A percentile compares a stretch with the other conserved stretches of the same genome.
Evolutionary conservation across 1,140 invertebrate species (phyloP).

Genomic region (Drosophila sp.): DNA sequence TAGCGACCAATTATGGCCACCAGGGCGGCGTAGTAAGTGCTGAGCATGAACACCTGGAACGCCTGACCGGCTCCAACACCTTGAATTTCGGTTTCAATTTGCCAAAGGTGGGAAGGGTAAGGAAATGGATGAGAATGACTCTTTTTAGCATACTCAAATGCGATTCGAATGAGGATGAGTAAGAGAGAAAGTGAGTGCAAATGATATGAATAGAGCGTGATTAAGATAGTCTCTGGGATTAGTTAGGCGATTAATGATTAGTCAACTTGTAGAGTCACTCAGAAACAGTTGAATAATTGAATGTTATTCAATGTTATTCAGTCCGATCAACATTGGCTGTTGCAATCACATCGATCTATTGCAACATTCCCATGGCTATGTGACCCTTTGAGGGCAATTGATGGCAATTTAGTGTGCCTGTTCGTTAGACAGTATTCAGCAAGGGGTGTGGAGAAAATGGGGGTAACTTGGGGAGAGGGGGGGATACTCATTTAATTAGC

Average conservation of each 20-base stretch:
- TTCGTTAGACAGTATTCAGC: conserved; percentile 27
- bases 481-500: conserved; percentile 67
- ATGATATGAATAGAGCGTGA: not conserved
- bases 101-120: not conserved
- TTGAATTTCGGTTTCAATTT: conserved; percentile 65
- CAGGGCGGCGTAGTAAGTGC: conserved; percentile 88
- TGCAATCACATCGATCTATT: conserved; percentile 64
- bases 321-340: conserved; percentile 48
- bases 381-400: conserved; percentile 50
- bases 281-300: not conserved
- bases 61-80: conserved; percentile 91
- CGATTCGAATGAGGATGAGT: not conserved
- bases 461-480: conserved; percentile 2
- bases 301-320: conserved; percentile 37
- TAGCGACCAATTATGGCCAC: conserved; percentile 90
- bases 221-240: not conserved
- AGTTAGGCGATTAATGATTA: too few species aligned
- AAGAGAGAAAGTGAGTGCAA: not conserved
- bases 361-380: conserved; percentile 41
- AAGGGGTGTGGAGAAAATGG: conserved; percentile 2
- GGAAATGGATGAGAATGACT: not conserved
- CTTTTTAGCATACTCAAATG: not conserved
- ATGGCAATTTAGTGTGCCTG: conserved; percentile 48
- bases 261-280: not conserved
- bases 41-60: conserved; percentile 87